phyloP scores from a whole-genome alignment of 2,797 vertebrate species.

The Chelon auratus region DNA sequence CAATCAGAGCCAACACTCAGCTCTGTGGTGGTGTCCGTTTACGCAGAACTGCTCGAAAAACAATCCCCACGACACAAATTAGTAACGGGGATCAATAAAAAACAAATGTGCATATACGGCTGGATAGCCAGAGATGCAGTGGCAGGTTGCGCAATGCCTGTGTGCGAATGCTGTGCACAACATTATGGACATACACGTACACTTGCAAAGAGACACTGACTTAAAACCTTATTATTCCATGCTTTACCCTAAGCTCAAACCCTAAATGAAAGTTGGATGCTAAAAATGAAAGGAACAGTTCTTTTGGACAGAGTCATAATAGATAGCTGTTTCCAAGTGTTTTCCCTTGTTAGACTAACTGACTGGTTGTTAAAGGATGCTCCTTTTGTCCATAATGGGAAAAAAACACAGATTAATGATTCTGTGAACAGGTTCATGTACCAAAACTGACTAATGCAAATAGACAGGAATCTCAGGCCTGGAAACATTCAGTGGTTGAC shows the following conservation, averaged over 20 bases:
- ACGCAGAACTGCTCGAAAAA: slow-evolving; percentile 46
- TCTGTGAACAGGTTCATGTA: not conserved
- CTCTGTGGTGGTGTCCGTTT: slow-evolving; percentile 56
- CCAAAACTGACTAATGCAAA: not conserved
- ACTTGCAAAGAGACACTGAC: not conserved
- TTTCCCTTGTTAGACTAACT: too few species aligned
- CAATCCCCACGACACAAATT: slow-evolving; percentile 37
- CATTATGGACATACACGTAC: not conserved
- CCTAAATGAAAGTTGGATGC: not conserved
- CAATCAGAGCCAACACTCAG: slow-evolving; percentile 42
- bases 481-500: not conserved
- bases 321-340: too few species aligned
- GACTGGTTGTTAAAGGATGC: too few species aligned
- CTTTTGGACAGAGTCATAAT: too few species aligned
- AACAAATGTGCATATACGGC: not conserved
- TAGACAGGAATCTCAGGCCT: not conserved
- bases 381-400: not conserved
- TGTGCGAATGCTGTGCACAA: not conserved
- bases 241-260: not conserved
- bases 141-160: slow-evolving; percentile 17
- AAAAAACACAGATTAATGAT: too few species aligned
- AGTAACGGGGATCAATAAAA: slow-evolving; percentile 37
- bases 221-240: not conserved
- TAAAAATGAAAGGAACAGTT: not conserved
- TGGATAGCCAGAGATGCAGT: slow-evolving; percentile 8